These are phyloP conservation scores for Yponomeuta malinellus DNA, from an alignment of 2,888 invertebrate genomes.

Conservation along the genomic window DNA sequence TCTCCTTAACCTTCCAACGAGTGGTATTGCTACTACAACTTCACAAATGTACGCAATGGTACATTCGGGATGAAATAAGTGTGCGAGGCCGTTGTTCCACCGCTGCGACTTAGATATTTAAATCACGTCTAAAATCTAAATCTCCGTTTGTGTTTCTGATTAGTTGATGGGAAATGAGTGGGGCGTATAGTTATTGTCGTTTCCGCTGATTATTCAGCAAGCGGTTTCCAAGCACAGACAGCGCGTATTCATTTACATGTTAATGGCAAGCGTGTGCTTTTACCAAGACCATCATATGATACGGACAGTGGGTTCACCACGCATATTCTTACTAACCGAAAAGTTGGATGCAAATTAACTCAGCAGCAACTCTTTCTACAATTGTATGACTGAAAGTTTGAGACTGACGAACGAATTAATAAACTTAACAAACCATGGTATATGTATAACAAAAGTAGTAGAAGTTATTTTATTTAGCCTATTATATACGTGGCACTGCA, in stretches of 20 bases:
- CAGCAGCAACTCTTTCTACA: not conserved
- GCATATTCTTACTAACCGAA: not conserved
- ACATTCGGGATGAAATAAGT: no score
- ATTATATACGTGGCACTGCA: no score
- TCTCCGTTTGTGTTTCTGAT: not conserved
- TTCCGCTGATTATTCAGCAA: constrained; percentile 15
- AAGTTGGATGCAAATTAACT: no score
- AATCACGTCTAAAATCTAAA: not conserved
- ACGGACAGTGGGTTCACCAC: not conserved
- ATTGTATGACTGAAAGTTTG: not conserved
- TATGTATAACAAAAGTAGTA: no score
- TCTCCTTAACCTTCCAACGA: no score
- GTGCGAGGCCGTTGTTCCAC: no score
- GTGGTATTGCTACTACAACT: no score
- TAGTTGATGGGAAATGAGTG: constrained; percentile 1
- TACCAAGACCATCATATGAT: constrained; percentile 19
- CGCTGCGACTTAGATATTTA: no score
- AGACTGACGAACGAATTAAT: no score
- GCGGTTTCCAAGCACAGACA: constrained; percentile 32
- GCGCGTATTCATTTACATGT: constrained; percentile 62
- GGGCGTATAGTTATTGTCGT: constrained; percentile 2
- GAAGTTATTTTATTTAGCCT: no score
- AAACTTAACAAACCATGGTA: no score
- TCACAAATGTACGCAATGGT: no score
- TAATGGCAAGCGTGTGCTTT: constrained; percentile 48